Conservation (phyloP, 2,888 invertebrate genomes). For the Rutpela maculata region DNA sequence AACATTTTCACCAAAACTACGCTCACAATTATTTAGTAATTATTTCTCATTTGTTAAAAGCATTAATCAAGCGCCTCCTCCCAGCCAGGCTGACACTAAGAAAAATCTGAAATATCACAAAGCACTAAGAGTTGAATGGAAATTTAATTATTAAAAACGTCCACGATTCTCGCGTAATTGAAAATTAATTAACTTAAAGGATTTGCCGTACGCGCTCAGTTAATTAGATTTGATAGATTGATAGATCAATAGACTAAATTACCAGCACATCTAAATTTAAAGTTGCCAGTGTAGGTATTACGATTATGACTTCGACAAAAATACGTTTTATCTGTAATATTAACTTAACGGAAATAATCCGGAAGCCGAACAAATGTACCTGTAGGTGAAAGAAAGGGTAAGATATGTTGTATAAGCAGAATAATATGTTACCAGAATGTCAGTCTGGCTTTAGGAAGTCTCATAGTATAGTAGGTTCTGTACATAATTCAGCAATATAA, state of each 20-base stretch:
- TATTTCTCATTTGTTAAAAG: slow-evolving; percentile 7
- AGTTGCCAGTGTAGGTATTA: slow-evolving; percentile 39
- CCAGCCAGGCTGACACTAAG: neutral
- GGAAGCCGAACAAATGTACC: neutral
- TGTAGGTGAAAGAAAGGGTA: neutral
- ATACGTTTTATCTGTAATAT: neutral
- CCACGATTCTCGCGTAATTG: slow-evolving; percentile 31
- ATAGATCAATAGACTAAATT: slow-evolving; percentile 50
- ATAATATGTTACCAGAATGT: too few relatives aligned
- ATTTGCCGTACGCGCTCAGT: slow-evolving; percentile 20
- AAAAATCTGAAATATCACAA: slow-evolving; percentile 9
- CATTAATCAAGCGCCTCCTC: slow-evolving; percentile 9
- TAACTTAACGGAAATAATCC: neutral
- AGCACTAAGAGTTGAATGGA: slow-evolving; percentile 27
- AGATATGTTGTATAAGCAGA: neutral
- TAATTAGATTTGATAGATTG: slow-evolving; percentile 48
- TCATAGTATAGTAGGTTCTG: too few relatives aligned
- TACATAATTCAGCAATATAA: too few relatives aligned
- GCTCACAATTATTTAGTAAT: neutral
- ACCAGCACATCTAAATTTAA: slow-evolving; percentile 47
- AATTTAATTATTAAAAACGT: slow-evolving; percentile 45
- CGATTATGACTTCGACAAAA: slow-evolving; percentile 23
- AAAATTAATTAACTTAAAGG: slow-evolving; percentile 40
- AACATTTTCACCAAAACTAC: neutral
- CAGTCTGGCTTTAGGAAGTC: too few relatives aligned